These are phyloP conservation scores for Enteromius paludinosus DNA, from an alignment of 2,797 vertebrate species.

Conservation along the genomic window DNA sequence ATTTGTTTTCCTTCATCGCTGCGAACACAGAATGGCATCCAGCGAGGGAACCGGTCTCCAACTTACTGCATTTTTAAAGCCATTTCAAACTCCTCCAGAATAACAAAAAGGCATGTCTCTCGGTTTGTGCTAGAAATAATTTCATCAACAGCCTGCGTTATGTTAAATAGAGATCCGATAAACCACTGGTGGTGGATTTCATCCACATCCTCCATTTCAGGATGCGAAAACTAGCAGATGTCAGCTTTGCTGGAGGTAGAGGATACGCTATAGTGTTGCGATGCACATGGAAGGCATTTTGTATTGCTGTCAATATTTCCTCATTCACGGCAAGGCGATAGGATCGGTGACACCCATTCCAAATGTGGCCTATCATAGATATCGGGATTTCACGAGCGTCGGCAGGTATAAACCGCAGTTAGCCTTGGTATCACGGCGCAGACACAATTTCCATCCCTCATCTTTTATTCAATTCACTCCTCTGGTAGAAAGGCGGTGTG, in stretches of 20 bases:
- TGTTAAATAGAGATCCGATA: constrained; percentile 20
- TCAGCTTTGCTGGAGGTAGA: constrained; percentile 40
- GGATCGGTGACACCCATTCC: constrained; percentile 56
- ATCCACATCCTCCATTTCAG: constrained; percentile 9
- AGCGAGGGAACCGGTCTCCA: not conserved
- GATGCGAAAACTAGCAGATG: constrained; percentile 18
- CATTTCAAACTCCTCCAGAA: constrained; percentile 2
- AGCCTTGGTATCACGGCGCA: constrained; percentile 46
- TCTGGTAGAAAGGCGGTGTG: constrained; percentile 45
- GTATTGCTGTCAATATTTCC: constrained; percentile 59
- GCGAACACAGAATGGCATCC: not conserved
- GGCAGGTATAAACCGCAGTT: constrained; percentile 56
- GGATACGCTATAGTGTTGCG: not conserved
- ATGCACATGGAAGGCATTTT: constrained; percentile 48
- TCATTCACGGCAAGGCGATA: constrained; percentile 53
- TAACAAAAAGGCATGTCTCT: constrained; percentile 25
- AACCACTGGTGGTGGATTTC: constrained; percentile 12
- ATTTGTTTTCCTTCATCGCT: not conserved
- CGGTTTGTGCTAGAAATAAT: not conserved
- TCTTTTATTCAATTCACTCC: constrained; percentile 66
- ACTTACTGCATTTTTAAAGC: constrained; percentile 6
- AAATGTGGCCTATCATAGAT: constrained; percentile 57
- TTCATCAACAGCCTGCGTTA: not conserved
- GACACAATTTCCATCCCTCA: constrained; percentile 61
- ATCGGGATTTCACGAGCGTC: constrained; percentile 55